Evolutionary conservation across 2,888 invertebrate species (phyloP), one percentile per base, ranked within the genome.

Genomic region (Conops quadrifasciatus): DNA sequence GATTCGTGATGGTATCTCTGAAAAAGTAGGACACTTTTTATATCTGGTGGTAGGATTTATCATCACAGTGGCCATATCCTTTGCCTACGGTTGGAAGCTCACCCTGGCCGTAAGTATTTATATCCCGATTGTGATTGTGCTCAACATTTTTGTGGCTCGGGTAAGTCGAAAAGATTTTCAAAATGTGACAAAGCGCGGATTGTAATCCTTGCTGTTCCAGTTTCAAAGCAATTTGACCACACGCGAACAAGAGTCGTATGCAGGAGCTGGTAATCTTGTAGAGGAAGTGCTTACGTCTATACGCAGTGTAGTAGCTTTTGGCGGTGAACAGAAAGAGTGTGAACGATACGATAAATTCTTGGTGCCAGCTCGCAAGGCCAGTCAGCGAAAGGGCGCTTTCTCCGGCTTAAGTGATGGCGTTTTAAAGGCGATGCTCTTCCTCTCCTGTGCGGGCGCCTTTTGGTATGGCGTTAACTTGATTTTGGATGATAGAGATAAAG

Each of bases 21-120:
- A 94, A 83, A 95, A 95, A 85, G 89, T 94, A 16, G 91, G 93
- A 0, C 91, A 93, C 81, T 90, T 94, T 78, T 86, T 92, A 0
- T 93, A 93, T 81, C 71, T 85, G 51, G 75, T 85, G 11, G 77
- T 85, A 21, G 82, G 83, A 0, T 85, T 85, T 63, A 74, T 85
- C 19, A 82, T 93, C 90, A 85, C 88, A 89, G 81, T 88, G 89
- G 81, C 88, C 89, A 90, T 93, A 68, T 93, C 94, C 0, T 91
- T 96, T 81, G 86, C 88, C 0, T 93, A 93, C 81, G 95, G 95
- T 62, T 96, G 95, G 95, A 91, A 94, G 81, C 87, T 96, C 64
- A 94, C 96, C 0, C 85, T 94, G 43, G 92, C 95, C 59, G 92
- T 95, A 66, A 86, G 95, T 74, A 89, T 92, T 5, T 91, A 93